Conservation (phyloP, 2,113 vertebrate species). For the Labeo rohita region DNA sequence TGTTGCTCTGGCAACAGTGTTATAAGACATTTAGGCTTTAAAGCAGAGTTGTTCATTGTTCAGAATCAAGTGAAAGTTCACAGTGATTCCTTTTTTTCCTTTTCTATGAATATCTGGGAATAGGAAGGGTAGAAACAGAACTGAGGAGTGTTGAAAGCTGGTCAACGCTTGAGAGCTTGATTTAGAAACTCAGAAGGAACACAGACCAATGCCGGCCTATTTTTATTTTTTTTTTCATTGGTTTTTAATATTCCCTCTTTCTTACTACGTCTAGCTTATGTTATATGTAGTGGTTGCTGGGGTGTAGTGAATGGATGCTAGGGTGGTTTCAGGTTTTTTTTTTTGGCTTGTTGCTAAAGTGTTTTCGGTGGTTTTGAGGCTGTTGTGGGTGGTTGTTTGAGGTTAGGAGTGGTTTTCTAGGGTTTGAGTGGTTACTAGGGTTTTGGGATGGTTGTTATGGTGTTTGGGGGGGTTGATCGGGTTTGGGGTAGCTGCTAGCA, state of each 20-base stretch:
- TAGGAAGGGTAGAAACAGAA: background rate
- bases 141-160: background rate
- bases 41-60: background rate
- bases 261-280: background rate
- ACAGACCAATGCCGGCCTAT: background rate
- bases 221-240: background rate
- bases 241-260: background rate
- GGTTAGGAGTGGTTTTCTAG: no score
- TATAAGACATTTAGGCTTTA: background rate
- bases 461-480: no score
- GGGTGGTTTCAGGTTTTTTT: no score
- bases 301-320: background rate
- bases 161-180: background rate
- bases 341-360: no score
- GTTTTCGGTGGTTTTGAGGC: no score
- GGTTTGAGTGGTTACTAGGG: background rate
- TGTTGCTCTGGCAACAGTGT: constrained; percentile 20
- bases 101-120: background rate
- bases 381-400: no score
- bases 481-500: no score
- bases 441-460: background rate
- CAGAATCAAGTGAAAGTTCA: background rate
- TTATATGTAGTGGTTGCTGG: background rate
- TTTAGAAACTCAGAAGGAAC: background rate
- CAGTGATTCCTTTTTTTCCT: background rate